Conservation (phyloP, 2,888 invertebrate genomes). For the Tetropium fuscum region DNA sequence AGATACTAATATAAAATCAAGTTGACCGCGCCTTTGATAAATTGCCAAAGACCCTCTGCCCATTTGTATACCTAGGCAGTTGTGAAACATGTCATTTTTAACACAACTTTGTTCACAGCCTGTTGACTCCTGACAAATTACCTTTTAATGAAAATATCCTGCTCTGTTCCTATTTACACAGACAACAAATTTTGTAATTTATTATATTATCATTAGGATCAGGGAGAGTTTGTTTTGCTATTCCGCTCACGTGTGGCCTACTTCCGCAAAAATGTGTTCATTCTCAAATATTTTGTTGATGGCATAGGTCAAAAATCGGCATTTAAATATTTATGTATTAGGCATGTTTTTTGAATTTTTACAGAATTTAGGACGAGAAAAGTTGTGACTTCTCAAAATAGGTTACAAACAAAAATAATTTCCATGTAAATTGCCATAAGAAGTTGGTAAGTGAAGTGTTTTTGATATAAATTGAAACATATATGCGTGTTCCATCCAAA, state of each 20-base stretch:
- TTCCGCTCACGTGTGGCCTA: neutral
- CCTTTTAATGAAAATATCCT: conserved; percentile 37
- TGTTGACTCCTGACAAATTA: conserved; percentile 42
- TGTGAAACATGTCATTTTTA: conserved; percentile 42
- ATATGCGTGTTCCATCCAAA: too few species aligned
- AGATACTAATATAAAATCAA: conserved; percentile 4
- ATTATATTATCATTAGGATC: conserved; percentile 32
- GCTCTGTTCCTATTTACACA: conserved; percentile 33
- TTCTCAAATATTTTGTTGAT: neutral
- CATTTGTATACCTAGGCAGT: conserved; percentile 41
- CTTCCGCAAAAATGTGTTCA: neutral
- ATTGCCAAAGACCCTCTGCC: conserved; percentile 32
- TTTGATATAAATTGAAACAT: too few species aligned
- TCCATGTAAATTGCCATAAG: too few species aligned
- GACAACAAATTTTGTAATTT: conserved; percentile 33
- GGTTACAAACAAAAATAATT: too few species aligned
- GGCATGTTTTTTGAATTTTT: too few species aligned
- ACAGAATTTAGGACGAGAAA: too few species aligned
- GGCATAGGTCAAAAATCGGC: too few species aligned
- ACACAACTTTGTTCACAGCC: conserved; percentile 40
- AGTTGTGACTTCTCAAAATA: too few species aligned
- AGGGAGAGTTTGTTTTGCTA: conserved; percentile 9
- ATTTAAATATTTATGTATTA: too few species aligned
- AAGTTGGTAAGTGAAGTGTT: too few species aligned
- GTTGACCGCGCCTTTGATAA: conserved; percentile 24